Evolutionary conservation across 2,113 vertebrate species (phyloP).

Genomic region (Probosciger aterrimus): DNA sequence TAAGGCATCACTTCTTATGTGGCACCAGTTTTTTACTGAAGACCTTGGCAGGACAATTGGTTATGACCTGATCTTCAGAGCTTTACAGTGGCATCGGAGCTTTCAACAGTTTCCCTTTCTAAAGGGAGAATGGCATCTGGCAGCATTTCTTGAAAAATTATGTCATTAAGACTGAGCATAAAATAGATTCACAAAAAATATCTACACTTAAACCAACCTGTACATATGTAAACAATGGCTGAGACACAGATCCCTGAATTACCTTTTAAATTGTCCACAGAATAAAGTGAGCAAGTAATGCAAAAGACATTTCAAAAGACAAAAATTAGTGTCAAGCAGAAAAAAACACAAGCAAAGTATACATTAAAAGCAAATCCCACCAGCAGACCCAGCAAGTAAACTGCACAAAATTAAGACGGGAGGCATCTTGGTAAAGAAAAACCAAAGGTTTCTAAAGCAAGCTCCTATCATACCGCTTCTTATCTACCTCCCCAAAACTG

Average conservation of each 20-base stretch:
- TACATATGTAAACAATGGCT: background rate
- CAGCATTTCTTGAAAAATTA: background rate
- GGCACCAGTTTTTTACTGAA: background rate
- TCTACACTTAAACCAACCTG: background rate
- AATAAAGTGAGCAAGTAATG: background rate
- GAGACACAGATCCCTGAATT: background rate
- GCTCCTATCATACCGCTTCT: background rate
- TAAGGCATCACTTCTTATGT: background rate
- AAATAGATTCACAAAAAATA: background rate
- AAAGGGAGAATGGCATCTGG: background rate
- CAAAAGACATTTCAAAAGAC: background rate
- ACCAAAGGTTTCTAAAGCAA: background rate
- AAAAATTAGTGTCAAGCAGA: background rate
- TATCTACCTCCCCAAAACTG: background rate
- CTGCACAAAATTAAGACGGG: background rate
- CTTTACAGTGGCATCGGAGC: background rate
- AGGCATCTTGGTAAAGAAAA: conserved; percentile 36
- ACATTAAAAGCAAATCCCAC: background rate
- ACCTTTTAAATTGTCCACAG: background rate
- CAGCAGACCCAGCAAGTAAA: background rate
- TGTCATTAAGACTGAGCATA: background rate
- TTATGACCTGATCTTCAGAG: background rate
- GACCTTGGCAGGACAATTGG: background rate
- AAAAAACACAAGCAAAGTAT: background rate
- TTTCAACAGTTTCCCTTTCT: background rate